phyloP scores from a whole-genome alignment of 2,888 invertebrate genomes.

The Drosophila planitibia region DNA sequence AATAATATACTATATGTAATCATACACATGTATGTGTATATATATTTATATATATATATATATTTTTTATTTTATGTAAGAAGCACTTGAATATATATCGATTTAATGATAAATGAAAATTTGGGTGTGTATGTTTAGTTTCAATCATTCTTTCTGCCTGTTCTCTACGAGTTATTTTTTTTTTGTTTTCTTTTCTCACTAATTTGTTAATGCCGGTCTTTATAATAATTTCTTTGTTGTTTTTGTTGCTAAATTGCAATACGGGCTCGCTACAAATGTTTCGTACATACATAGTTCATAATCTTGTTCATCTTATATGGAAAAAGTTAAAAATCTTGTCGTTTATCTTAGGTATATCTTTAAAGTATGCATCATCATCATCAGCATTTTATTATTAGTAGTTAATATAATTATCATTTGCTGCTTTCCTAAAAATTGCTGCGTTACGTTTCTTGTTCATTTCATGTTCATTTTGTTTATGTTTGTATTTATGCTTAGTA shows the following conservation, averaged over 20 bases:
- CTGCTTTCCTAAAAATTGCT: slow-evolving; percentile 54
- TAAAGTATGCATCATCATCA: slow-evolving; percentile 64
- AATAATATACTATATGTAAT: slow-evolving; percentile 69
- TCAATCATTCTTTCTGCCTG: background rate
- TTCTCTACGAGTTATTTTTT: slow-evolving; percentile 1
- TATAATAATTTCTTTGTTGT: slow-evolving; percentile 33
- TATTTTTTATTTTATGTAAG: slow-evolving; percentile 82
- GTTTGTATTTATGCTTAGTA: slow-evolving; percentile 30
- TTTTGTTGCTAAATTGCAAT: slow-evolving; percentile 63
- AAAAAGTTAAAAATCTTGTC: slow-evolving; percentile 72
- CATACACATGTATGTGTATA: slow-evolving; percentile 61
- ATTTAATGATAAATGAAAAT: slow-evolving; percentile 83
- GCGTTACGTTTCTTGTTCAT: slow-evolving; percentile 39
- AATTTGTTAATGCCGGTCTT: slow-evolving; percentile 54
- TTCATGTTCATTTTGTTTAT: slow-evolving; percentile 12
- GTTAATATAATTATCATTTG: slow-evolving; percentile 31
- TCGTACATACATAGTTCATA: slow-evolving; percentile 46
- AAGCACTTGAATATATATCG: slow-evolving; percentile 86
- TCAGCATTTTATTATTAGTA: slow-evolving; percentile 23
- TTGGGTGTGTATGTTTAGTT: slow-evolving; percentile 56
- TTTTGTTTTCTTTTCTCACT: slow-evolving; percentile 37
- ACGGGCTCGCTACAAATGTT: slow-evolving; percentile 63
- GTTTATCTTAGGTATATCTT: slow-evolving; percentile 60
- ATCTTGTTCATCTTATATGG: slow-evolving; percentile 52
- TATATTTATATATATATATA: slow-evolving; percentile 47